Conservation (phyloP, 2,113 vertebrate species). For the Oreochromis niloticus region DNA sequence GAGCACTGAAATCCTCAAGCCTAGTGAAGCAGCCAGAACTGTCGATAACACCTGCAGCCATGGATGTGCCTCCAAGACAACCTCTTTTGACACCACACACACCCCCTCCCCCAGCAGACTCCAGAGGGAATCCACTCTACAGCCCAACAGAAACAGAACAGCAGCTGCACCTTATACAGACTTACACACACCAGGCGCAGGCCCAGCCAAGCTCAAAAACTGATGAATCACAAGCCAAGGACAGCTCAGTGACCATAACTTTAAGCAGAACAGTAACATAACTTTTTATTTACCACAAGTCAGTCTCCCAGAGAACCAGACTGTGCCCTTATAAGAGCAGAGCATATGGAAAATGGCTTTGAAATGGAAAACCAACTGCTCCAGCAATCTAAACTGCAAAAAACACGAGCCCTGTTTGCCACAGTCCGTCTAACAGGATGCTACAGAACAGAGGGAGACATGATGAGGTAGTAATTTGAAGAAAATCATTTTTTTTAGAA, state of each 20-base stretch:
- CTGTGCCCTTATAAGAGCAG: neutral
- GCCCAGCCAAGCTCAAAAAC: neutral
- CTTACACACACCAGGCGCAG: neutral
- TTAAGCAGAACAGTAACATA: neutral
- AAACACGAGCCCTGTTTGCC: neutral
- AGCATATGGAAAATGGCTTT: neutral
- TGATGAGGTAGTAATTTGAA: neutral
- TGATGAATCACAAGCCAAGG: neutral
- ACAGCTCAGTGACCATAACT: neutral
- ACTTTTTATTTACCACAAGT: neutral
- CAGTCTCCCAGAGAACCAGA: neutral
- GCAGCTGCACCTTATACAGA: neutral
- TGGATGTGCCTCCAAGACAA: neutral
- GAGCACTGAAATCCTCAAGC: fast-evolving
- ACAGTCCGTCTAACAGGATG: neutral
- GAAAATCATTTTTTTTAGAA: neutral
- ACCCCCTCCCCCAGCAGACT: neutral
- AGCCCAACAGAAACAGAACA: neutral
- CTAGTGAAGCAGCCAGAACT: neutral
- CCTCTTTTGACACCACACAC: neutral
- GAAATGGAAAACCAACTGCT: neutral
- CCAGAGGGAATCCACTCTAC: neutral
- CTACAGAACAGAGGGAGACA: neutral
- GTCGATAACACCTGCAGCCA: neutral
- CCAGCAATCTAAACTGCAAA: neutral